Evolutionary conservation across 2,113 vertebrate genomes (phyloP).

Genomic region (Rostratula benghalensis): DNA sequence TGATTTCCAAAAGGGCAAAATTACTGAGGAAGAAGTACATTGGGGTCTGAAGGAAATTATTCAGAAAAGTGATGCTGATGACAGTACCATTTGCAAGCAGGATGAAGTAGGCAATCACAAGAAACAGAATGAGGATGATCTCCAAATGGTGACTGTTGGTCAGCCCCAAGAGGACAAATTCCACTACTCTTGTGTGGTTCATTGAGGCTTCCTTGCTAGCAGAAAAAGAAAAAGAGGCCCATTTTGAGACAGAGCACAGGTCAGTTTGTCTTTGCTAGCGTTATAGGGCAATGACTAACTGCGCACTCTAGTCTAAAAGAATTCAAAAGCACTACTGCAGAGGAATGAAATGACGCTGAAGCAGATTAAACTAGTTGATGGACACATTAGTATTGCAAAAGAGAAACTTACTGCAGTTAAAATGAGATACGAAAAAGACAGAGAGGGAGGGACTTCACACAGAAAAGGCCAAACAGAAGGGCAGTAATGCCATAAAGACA

Average conservation of each 20-base stretch:
- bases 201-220: neutral
- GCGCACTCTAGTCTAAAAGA: neutral
- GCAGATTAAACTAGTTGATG: neutral
- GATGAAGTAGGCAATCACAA: neutral
- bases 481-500: neutral
- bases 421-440: neutral
- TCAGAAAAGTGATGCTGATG: neutral
- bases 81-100: conserved; percentile 38
- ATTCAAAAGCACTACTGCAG: neutral
- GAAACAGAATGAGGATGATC: neutral
- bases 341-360: neutral
- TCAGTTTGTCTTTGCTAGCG: neutral
- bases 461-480: neutral
- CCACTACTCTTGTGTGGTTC: neutral
- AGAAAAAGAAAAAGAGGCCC: neutral
- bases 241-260: neutral
- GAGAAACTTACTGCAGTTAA: neutral
- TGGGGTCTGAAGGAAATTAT: neutral
- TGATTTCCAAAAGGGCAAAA: conserved; percentile 34
- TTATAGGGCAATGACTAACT: neutral
- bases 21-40: conserved; percentile 60
- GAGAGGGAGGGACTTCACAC: neutral
- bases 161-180: conserved; percentile 37
- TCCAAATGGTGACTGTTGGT: neutral
- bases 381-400: neutral